Evolutionary conservation across 2,113 vertebrate genomes (phyloP).

Genomic region (Meles meles): DNA sequence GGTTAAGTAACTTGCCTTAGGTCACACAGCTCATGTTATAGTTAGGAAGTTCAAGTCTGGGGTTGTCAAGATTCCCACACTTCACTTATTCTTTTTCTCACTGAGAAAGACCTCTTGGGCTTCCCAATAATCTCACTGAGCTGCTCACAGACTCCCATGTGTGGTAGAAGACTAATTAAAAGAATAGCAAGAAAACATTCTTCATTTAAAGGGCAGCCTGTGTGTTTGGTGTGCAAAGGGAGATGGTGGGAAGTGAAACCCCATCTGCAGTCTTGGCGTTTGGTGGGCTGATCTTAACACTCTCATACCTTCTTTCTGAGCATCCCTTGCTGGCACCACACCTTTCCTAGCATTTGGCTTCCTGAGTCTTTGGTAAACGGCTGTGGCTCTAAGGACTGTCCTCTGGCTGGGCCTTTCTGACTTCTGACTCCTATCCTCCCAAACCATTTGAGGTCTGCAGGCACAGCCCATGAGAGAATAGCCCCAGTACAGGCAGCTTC

Average conservation of each 20-base stretch:
- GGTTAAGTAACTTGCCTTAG: not conserved
- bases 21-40: not conserved
- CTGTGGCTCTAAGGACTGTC: not conserved
- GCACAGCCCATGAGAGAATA: not conserved
- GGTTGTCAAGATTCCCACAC: not conserved
- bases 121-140: not conserved
- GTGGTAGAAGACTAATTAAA: not conserved
- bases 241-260: not conserved
- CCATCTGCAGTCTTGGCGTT: not conserved
- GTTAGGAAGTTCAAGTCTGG: not conserved
- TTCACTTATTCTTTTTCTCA: not conserved
- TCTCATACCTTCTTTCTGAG: not conserved
- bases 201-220: not conserved
- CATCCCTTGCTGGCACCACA: not conserved
- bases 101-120: not conserved
- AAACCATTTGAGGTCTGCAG: not conserved
- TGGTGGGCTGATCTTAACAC: not conserved
- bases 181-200: not conserved
- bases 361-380: not conserved
- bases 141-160: not conserved
- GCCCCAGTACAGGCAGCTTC: not conserved
- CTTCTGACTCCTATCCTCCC: not conserved
- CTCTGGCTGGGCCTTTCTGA: not conserved
- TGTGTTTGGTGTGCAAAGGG: not conserved
- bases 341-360: not conserved